These are phyloP conservation scores for Drosophila sucinea DNA, from an alignment of 1,140 invertebrate genomes.

Conservation along the genomic window DNA sequence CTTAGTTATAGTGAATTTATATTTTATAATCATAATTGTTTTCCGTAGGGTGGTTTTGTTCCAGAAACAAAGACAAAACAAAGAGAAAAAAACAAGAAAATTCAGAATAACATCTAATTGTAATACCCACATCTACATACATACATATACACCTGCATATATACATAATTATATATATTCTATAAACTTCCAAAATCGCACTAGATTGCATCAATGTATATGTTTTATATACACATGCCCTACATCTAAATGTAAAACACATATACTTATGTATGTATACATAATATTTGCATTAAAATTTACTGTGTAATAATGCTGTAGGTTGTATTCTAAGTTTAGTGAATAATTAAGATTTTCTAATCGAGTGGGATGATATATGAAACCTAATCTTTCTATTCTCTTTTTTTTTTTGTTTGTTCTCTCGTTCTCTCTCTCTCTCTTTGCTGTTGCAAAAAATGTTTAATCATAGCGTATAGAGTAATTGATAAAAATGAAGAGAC, in stretches of 20 bases:
- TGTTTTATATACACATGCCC: background rate
- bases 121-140: background rate
- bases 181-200: background rate
- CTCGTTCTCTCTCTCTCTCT: background rate
- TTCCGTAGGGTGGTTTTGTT: background rate
- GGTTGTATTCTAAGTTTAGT: slow-evolving; percentile 72
- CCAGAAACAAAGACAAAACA: background rate
- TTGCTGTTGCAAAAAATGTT: slow-evolving; percentile 5
- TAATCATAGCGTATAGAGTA: slow-evolving; percentile 11
- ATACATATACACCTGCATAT: background rate
- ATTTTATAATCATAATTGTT: slow-evolving; percentile 28
- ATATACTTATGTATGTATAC: background rate
- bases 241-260: slow-evolving; percentile 1
- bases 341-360: slow-evolving; percentile 53
- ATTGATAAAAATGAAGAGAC: slow-evolving; percentile 19
- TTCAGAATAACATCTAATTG: slow-evolving; percentile 12
- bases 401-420: too few species aligned
- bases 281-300: slow-evolving; percentile 3
- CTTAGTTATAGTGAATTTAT: slow-evolving; percentile 57
- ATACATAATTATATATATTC: slow-evolving; percentile 6
- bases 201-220: too few species aligned
- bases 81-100: background rate
- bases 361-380: slow-evolving; percentile 1
- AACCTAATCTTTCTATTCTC: background rate
- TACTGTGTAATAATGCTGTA: slow-evolving; percentile 61